These are phyloP conservation scores for Perca flavescens DNA, from an alignment of 2,113 vertebrate species.

Conservation along the genomic window DNA sequence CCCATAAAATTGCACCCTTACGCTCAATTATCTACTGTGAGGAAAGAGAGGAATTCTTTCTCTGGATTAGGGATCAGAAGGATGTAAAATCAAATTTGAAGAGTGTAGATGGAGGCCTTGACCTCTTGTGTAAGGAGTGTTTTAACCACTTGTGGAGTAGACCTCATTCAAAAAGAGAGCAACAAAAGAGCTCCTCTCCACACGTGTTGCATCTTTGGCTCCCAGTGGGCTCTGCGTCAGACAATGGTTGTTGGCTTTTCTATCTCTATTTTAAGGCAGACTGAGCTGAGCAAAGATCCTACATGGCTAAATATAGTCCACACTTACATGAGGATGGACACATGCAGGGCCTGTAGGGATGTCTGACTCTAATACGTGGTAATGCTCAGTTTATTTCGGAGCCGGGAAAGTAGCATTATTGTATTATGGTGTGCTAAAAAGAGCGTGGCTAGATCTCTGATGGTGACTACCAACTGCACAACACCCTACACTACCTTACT, in stretches of 20 bases:
- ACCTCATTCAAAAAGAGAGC: slow-evolving; percentile 45
- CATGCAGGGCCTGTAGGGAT: slow-evolving; percentile 61
- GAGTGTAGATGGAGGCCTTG: slow-evolving; percentile 56
- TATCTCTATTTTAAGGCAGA: slow-evolving; percentile 74
- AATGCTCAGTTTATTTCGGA: slow-evolving; percentile 80
- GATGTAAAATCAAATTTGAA: slow-evolving; percentile 58
- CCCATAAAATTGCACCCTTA: slow-evolving; percentile 70
- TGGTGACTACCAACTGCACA: slow-evolving; percentile 39
- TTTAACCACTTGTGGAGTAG: slow-evolving; percentile 43
- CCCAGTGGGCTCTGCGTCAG: slow-evolving; percentile 57
- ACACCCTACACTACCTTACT: slow-evolving; percentile 8
- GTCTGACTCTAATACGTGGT: slow-evolving; percentile 75
- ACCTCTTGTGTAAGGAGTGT: slow-evolving; percentile 27
- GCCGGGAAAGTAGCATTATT: slow-evolving; percentile 68
- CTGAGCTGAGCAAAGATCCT: slow-evolving; percentile 68
- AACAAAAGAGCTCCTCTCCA: slow-evolving; percentile 40
- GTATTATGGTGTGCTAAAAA: slow-evolving; percentile 76
- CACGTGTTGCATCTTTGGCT: slow-evolving; percentile 57
- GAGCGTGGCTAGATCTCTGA: slow-evolving; percentile 46
- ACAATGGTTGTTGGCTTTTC: slow-evolving; percentile 74
- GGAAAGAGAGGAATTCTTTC: slow-evolving; percentile 75
- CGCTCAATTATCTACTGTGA: slow-evolving; percentile 66
- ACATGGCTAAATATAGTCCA: slow-evolving; percentile 73
- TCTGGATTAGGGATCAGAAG: slow-evolving; percentile 73
- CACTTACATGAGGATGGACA: slow-evolving; percentile 59